Evolutionary conservation across 2,888 invertebrate species (phyloP), one percentile per base, ranked within the genome.

Genomic region (Pecten maximus): DNA sequence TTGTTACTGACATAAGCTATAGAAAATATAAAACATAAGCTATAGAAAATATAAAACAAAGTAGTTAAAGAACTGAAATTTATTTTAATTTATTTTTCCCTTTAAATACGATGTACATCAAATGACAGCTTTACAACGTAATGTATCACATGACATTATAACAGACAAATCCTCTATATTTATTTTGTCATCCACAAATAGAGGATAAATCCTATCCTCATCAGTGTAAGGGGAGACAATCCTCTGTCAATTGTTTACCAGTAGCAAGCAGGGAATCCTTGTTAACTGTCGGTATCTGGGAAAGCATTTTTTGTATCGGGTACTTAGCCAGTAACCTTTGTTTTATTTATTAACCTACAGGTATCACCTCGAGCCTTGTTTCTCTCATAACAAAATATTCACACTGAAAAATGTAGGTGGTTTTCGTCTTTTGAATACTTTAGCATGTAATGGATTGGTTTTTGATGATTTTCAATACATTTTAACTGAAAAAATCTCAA

Each of bases 111-210:
- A 74, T 74, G 35, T 74, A 74, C 74, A 74, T 3, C 23, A 23
- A 50, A 23, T 74, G 74, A 74, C 74, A 74, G 74, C 74, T 60
- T 60, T 60, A 60, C 60, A 60, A 60, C 60, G n/a, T 12, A 10
- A 54, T 54, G 23, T 60, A 60, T n/a, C 60, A 60, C 60, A 60
- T 60, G 28, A 60, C 60, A 60, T 50, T 50, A 16, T 50, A 16
- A 50, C 50, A 28, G 60, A 3, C 8, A n/a, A 28, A 60, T 6
- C 28, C n/a, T 28, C 28, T n/a, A 60, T n/a, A 60, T 60, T n/a
- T 28, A 28, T 16, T n/a, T 28, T 28, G 3, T 16, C 60, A 3
- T 6, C 60, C 28, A 60, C n/a, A 3, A 60, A 3, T 6, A n/a
- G 10, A 60, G n/a, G 60, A 60, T 1, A 3, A 60, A 6, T 3